phyloP scores from a whole-genome alignment of 2,797 vertebrate genomes.

The Halcyon badia region DNA sequence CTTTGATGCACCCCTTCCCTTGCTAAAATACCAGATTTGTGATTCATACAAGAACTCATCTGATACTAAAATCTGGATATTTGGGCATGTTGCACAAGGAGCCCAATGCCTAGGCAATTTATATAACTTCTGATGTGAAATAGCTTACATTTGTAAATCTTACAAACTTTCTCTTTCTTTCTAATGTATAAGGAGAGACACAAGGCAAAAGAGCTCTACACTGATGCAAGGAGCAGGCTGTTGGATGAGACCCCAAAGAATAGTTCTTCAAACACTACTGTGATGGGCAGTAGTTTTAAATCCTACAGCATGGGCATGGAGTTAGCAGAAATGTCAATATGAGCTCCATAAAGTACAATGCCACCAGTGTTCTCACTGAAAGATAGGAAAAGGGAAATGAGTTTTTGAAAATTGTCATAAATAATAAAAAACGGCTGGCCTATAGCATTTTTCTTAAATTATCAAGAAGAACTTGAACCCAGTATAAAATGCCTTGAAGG shows the following conservation, averaged over 20 bases:
- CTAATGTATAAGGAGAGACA: neutral
- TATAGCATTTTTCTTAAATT: slow-evolving; percentile 64
- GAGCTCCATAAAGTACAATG: slow-evolving; percentile 26
- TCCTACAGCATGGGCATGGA: neutral
- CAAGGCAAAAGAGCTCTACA: neutral
- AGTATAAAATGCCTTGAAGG: slow-evolving; percentile 1
- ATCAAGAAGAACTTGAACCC: slow-evolving; percentile 35
- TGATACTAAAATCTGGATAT: neutral
- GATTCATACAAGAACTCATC: neutral
- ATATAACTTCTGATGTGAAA: neutral
- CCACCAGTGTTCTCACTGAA: slow-evolving; percentile 29
- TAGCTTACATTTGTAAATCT: neutral
- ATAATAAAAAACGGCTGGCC: slow-evolving; percentile 57
- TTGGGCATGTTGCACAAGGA: neutral
- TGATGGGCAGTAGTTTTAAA: slow-evolving; percentile 15
- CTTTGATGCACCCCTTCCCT: neutral
- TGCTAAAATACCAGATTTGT: neutral
- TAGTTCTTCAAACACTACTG: neutral
- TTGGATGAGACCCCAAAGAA: neutral
- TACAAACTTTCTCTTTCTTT: neutral
- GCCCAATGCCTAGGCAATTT: neutral
- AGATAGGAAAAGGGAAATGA: slow-evolving; percentile 39
- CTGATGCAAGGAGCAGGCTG: neutral
- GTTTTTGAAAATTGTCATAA: slow-evolving; percentile 67
- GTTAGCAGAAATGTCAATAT: slow-evolving; percentile 30